Evolutionary conservation across 2,113 vertebrate species (phyloP), one percentile per base, ranked within the genome.

Genomic region (Ictalurus punctatus): DNA sequence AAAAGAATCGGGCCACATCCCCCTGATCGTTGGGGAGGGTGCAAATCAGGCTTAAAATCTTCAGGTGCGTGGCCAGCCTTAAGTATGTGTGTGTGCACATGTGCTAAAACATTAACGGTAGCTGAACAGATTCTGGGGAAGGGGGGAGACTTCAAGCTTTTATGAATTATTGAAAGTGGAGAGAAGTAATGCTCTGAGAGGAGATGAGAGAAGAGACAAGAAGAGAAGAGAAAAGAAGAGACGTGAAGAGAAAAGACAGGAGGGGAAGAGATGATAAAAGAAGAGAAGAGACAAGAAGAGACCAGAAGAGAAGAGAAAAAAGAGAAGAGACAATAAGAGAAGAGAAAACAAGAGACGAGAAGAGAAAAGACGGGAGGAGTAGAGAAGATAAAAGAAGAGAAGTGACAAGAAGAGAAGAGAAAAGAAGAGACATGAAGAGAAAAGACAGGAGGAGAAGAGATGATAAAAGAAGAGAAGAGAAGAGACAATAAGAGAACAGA

Each of bases 121-220:
- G 84, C 81, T 80, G 89, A 80, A 63, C 86, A 90, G 79, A 88
- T 89, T 88, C 84, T 90, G 86, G 74, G 48, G 87, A 84, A 59
- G 87, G 82, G 58, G 73, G 80, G 83, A 71, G 63, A 58, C 86
- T 84, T 37, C 58, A 80, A 74, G 78, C 82, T 73, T 73, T 90
- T 89, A 90, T 92, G 73, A 90, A 91, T 92, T 90, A 91, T 90
- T 89, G 48, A 90, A 56, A 76, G 76, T 61, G 44, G n/a, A 88
- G 67, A 92, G 86, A 81, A 89, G 40, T 59, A 88, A 83, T 83
- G 69, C 69, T 63, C 25, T 52, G 82, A 84, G 83, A 85, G 73
- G 27, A 2, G n/a, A 86, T 56, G 7, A 76, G 14, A 56, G 7
- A n/a, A 85, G 61, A 87, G 4, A 27, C 25, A 21, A 63, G 48